Evolutionary conservation across 2,797 vertebrate species (phyloP), one percentile per base, ranked within the genome.

Genomic region (Pitangus sulphuratus): DNA sequence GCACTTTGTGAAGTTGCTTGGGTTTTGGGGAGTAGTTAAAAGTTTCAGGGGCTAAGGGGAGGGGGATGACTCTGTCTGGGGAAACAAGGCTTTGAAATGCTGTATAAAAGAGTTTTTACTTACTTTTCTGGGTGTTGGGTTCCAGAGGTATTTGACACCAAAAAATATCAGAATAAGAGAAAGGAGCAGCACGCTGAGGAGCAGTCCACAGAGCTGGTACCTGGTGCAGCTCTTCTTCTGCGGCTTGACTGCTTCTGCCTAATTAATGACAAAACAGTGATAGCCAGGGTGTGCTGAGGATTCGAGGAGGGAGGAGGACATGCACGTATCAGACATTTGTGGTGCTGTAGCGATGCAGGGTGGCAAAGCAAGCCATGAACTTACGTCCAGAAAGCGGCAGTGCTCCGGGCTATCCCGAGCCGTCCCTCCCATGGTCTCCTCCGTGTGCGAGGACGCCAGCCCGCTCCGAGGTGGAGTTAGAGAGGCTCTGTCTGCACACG

Each of bases 61-160:
- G 22, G 8, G 7, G 26, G 14, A 69, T 31, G 51, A 58, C 22
- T 87, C 62, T 42, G 12, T 6, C 60, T 47, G 42, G 51, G 61
- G 75, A 61, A 81, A 14, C 6, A 2, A n/a, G 0, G 0, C 75
- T 44, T 78, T 8, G 42, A 96, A 95, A 69, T 2, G 17, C 24
- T 31, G 10, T 22, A 70, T 90, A 53, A 57, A n/a, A 57, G 72
- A 22, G 17, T 20, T 89, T 94, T 70, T 92, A 97, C 98, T 98
- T 98, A 99, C 99, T 98, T 99, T 99, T 81, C 97, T 98, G 75
- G 98, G 97, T 61, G 96, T 95, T 72, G 98, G 98, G 14, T 91
- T 98, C 99, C 98, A 99, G 95, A 99, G 97, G 94, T 98, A 98
- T 62, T 98, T 98, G 94, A 98, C 97, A 86, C 98, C 98, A 89